Conservation (phyloP, 2,113 vertebrate genomes). For the Psittacara wagleri region DNA sequence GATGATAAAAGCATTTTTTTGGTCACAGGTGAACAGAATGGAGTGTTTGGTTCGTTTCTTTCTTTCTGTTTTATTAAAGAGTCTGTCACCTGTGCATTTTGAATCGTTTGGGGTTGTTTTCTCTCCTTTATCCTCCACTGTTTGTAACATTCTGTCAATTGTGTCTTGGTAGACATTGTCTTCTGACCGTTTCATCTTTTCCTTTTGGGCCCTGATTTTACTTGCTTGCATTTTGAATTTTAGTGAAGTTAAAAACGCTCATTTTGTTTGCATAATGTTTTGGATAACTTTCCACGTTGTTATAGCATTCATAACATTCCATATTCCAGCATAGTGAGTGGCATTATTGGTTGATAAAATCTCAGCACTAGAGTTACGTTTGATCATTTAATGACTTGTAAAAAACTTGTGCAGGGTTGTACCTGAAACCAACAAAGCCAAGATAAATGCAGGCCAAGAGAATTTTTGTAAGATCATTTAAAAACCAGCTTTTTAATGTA, state of each 20-base stretch:
- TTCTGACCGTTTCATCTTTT: background rate
- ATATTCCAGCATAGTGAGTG: background rate
- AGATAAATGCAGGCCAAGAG: background rate
- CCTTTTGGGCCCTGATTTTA: background rate
- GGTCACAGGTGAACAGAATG: constrained; percentile 1
- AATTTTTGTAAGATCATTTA: background rate
- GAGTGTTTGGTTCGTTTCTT: background rate
- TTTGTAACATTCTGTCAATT: background rate
- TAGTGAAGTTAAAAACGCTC: background rate
- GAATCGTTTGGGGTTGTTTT: background rate
- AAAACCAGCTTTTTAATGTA: background rate
- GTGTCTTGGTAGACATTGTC: background rate
- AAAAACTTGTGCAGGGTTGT: background rate
- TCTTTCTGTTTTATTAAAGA: background rate
- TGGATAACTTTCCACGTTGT: background rate
- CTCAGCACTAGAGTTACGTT: background rate
- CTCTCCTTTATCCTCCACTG: background rate
- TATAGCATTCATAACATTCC: background rate
- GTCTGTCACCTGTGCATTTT: background rate
- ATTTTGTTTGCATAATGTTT: background rate
- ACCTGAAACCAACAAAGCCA: background rate
- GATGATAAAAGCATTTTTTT: background rate
- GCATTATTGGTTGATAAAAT: background rate
- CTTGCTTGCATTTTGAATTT: background rate
- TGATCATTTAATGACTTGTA: background rate